These are phyloP conservation scores for Notodonta dromedarius DNA, from an alignment of 2,888 invertebrate species.

Conservation along the genomic window DNA sequence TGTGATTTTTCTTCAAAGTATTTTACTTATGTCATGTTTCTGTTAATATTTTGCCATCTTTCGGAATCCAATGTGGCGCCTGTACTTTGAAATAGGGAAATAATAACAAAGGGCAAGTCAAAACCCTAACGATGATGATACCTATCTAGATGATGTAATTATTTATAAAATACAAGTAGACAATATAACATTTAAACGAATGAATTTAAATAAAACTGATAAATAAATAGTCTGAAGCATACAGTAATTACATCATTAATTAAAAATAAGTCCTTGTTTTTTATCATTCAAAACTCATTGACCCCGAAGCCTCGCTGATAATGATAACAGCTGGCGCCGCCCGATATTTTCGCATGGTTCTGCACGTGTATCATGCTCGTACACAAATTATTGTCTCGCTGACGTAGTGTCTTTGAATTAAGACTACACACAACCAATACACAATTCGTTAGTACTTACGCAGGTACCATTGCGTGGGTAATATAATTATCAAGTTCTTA, in stretches of 20 bases:
- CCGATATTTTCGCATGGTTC: constrained; percentile 40
- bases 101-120: background rate
- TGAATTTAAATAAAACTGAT: background rate
- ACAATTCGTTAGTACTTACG: constrained; percentile 10
- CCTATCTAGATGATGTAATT: background rate
- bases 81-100: background rate
- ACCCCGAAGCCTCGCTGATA: constrained; percentile 50
- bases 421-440: constrained; percentile 11
- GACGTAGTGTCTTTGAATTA: constrained; percentile 24
- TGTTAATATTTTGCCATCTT: background rate
- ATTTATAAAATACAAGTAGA: background rate
- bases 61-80: background rate
- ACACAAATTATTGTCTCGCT: constrained; percentile 41
- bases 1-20: background rate
- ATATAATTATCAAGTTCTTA: constrained; percentile 44
- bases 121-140: background rate
- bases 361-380: constrained; percentile 43
- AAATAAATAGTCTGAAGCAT: constrained; percentile 3
- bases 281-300: constrained; percentile 55
- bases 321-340: constrained; percentile 61
- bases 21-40: background rate
- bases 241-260: constrained; percentile 41
- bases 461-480: constrained; percentile 1
- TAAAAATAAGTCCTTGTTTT: constrained; percentile 28
- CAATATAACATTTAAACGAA: background rate